A percentile compares a stretch with the other conserved stretches of the same genome.
phyloP scores from a whole-genome alignment of 2,888 invertebrate genomes.

The Coenonympha glycerion region DNA sequence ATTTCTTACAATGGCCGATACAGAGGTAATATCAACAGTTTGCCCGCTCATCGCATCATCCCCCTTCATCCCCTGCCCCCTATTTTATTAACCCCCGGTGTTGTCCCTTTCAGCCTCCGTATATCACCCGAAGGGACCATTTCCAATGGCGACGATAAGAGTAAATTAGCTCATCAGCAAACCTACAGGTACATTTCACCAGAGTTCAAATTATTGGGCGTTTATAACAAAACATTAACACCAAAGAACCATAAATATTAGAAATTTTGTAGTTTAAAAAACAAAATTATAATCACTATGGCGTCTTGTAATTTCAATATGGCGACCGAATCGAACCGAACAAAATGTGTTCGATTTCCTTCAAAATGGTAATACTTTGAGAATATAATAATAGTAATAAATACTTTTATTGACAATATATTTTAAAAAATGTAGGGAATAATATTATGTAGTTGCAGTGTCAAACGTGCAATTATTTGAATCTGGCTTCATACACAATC shows the following conservation, averaged over 20 bases:
- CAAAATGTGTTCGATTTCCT: too few species aligned
- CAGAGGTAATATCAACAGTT: constrained; percentile 63
- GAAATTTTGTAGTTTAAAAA: too few species aligned
- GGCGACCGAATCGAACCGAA: too few species aligned
- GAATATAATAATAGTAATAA: too few species aligned
- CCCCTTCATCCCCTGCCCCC: constrained; percentile 43
- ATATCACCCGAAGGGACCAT: constrained; percentile 77
- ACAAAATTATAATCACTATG: too few species aligned
- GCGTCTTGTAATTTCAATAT: too few species aligned
- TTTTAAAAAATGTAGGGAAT: too few species aligned
- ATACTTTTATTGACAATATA: too few species aligned
- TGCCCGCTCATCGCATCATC: constrained; percentile 49
- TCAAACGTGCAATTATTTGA: not conserved
- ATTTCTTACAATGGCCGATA: constrained; percentile 62
- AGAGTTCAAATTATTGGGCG: constrained; percentile 5
- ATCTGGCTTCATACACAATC: constrained; percentile 35
- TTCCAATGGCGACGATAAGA: constrained; percentile 80
- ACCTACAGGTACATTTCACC: constrained; percentile 80
- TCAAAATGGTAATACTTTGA: too few species aligned
- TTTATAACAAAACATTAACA: not conserved
- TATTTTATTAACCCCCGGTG: constrained; percentile 65
- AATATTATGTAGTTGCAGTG: not conserved
- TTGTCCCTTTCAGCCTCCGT: constrained; percentile 78
- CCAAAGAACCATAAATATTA: not conserved
- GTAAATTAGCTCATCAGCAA: constrained; percentile 82